A percentile compares a stretch with the other conserved stretches of the same genome.
Conservation (phyloP, 2,113 vertebrate genomes). For the Camelus dromedarius region DNA sequence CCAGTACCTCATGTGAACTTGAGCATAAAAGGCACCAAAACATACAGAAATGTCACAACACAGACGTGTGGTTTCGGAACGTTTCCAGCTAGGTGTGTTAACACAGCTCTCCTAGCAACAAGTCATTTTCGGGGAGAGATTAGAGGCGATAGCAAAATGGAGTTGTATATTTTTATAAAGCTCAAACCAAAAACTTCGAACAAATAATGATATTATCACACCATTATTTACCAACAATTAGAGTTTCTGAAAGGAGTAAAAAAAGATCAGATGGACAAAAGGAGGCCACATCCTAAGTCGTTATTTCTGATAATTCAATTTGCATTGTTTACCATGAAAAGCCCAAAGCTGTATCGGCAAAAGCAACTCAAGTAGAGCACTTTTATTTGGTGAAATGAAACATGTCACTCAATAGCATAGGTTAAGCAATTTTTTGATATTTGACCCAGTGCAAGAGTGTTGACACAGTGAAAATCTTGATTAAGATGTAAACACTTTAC, state of each 20-base stretch:
- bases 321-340: not conserved
- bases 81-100: not conserved
- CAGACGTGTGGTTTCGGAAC: not conserved
- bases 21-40: not conserved
- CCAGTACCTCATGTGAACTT: conserved; percentile 22
- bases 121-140: conserved; percentile 19
- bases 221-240: conserved; percentile 40
- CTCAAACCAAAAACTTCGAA: conserved; percentile 15
- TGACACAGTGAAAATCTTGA: conserved; percentile 1
- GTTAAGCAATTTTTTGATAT: not conserved
- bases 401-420: not conserved
- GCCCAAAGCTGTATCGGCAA: not conserved
- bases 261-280: not conserved
- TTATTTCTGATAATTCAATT: not conserved
- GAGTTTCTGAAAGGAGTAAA: conserved; percentile 4
- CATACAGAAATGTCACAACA: not conserved
- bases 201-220: not conserved
- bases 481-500: not conserved
- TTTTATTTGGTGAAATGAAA: not conserved
- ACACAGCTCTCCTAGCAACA: not conserved
- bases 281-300: not conserved
- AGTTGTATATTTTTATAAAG: conserved; percentile 24
- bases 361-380: not conserved
- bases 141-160: not conserved
- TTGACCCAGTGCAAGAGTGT: not conserved